Evolutionary conservation across 1,140 invertebrate genomes (phyloP).

Genomic region (Drosophila elegans): DNA sequence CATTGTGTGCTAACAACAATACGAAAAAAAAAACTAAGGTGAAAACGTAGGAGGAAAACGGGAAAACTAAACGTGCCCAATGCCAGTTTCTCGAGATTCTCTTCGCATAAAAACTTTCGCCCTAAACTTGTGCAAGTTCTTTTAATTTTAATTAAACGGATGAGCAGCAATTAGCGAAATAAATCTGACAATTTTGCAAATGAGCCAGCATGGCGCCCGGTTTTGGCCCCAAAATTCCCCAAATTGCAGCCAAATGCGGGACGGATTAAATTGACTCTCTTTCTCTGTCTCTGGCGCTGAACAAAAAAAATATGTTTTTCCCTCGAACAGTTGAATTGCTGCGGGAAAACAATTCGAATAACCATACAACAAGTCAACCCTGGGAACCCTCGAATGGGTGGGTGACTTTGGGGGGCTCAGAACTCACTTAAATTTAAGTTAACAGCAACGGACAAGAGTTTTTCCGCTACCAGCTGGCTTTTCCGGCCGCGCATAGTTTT

Average conservation of each 20-base stretch:
- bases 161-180: constrained; percentile 83
- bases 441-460: constrained; percentile 42
- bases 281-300: not conserved
- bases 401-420: not conserved
- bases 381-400: not conserved
- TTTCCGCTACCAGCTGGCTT: constrained; percentile 38
- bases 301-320: constrained; percentile 40
- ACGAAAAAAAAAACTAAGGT: constrained; percentile 11
- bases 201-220: constrained; percentile 57
- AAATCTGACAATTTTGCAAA: constrained; percentile 81
- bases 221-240: not conserved
- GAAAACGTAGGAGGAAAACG: constrained; percentile 7
- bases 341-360: constrained; percentile 40
- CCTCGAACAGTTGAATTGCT: constrained; percentile 1
- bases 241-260: constrained; percentile 12
- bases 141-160: constrained; percentile 83
- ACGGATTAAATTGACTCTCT: constrained; percentile 24
- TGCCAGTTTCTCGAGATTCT: constrained; percentile 55
- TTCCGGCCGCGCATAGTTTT: constrained; percentile 41
- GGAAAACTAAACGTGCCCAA: constrained; percentile 72
- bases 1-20: constrained; percentile 49
- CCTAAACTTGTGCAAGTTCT: constrained; percentile 71
- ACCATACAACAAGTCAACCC: constrained; percentile 27
- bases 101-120: constrained; percentile 56
- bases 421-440: constrained; percentile 65